Percentiles rank a stretch among this genome's conserved stretches.
These are phyloP conservation scores for Engystomops pustulosus DNA, from an alignment of 2,113 vertebrate genomes.

Conservation along the genomic window DNA sequence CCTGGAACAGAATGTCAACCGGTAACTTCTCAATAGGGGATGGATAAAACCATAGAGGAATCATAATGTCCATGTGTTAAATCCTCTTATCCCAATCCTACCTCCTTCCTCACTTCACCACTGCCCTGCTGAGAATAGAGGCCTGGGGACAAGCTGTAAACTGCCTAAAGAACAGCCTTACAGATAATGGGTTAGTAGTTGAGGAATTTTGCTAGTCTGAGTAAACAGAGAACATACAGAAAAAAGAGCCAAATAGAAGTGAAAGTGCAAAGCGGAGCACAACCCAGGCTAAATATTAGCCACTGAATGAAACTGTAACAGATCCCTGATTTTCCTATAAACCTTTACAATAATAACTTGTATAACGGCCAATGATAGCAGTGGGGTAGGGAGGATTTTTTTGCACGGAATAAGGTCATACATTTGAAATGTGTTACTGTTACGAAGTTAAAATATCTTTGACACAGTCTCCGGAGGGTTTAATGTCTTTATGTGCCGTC, in stretches of 20 bases:
- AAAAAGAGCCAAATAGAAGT: background rate
- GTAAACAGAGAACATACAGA: background rate
- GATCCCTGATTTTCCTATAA: too few relatives aligned
- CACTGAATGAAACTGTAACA: background rate
- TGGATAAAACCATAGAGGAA: slow-evolving; percentile 39
- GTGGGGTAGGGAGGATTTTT: too few relatives aligned
- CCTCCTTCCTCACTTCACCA: slow-evolving; percentile 52
- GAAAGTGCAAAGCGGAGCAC: background rate
- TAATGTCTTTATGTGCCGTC: slow-evolving; percentile 33
- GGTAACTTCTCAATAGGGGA: slow-evolving; percentile 54
- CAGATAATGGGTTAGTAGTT: slow-evolving; percentile 15
- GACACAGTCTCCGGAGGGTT: slow-evolving; percentile 2
- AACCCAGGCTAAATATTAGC: background rate
- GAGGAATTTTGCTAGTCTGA: slow-evolving; percentile 22
- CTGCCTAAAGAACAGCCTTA: slow-evolving; percentile 32
- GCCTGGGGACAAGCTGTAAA: slow-evolving; percentile 18
- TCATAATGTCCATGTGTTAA: slow-evolving; percentile 57
- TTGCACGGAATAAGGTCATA: background rate
- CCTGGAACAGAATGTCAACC: slow-evolving; percentile 55
- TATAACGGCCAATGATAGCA: too few relatives aligned
- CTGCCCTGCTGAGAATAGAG: slow-evolving; percentile 32
- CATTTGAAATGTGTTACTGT: background rate
- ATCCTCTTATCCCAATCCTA: slow-evolving; percentile 57
- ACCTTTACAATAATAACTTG: too few relatives aligned
- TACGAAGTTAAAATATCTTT: background rate